Evolutionary conservation across 64 coral and sea anemone species (phyloP).

Genomic region (Pachyseris speciosa): DNA sequence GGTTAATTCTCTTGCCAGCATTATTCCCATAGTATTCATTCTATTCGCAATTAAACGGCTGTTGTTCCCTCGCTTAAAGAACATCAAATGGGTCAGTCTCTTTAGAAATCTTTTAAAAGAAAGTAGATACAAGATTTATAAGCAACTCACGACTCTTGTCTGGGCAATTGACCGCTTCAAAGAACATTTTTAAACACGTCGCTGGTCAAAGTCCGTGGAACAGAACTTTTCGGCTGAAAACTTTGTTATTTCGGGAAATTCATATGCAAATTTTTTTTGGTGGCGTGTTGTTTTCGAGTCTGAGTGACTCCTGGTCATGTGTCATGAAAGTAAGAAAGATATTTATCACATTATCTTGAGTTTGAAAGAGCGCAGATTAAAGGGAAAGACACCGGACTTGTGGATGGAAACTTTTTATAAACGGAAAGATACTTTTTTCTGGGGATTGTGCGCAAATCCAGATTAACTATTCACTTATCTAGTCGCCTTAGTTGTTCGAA

Average conservation of each 20-base stretch:
- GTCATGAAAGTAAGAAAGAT: background rate
- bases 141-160: conserved; percentile 56
- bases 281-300: conserved; percentile 28
- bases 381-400: background rate
- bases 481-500: conserved; percentile 15
- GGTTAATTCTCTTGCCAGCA: conserved; percentile 68
- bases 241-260: conserved; percentile 13
- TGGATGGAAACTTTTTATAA: background rate
- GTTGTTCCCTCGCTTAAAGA: conserved; percentile 75
- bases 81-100: conserved; percentile 85
- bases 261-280: conserved; percentile 52
- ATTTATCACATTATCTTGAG: background rate
- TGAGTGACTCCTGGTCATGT: background rate
- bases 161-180: conserved; percentile 46
- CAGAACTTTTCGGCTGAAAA: background rate
- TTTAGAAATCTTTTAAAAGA: conserved; percentile 74
- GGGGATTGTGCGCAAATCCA: conserved; percentile 27
- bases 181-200: conserved; percentile 16
- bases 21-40: conserved; percentile 79
- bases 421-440: conserved; percentile 31
- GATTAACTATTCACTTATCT: conserved; percentile 35
- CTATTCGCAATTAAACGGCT: conserved; percentile 70
- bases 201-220: background rate
- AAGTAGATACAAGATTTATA: conserved; percentile 50
- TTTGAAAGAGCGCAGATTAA: background rate